A percentile compares a stretch with the other conserved stretches of the same genome.
Evolutionary conservation across 2,888 invertebrate genomes (phyloP).

Genomic region (Drosophila imparisetae): DNA sequence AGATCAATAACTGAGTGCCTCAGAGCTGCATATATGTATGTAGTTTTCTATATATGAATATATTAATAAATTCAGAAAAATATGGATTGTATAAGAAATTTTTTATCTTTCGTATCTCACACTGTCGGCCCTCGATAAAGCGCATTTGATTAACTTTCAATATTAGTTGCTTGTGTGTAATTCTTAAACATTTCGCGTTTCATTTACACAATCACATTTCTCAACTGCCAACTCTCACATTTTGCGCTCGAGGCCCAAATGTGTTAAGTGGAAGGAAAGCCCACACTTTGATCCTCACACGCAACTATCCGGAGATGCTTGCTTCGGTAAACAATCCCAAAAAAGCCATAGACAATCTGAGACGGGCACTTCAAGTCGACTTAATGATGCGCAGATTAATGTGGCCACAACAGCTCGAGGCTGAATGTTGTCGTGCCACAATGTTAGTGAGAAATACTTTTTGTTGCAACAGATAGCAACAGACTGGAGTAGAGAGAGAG

Average conservation of each 20-base stretch:
- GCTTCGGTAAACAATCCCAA: constrained; percentile 21
- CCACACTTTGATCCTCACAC: constrained; percentile 60
- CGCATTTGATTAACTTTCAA: background rate
- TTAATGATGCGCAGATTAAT: constrained; percentile 76
- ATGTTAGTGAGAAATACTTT: constrained; percentile 37
- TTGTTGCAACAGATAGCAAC: constrained; percentile 40
- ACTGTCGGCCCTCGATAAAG: background rate
- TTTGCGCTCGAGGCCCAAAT: constrained; percentile 4
- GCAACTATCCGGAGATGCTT: constrained; percentile 43
- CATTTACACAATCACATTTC: constrained; percentile 24
- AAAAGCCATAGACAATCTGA: constrained; percentile 42
- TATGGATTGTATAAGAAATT: background rate
- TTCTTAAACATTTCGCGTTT: constrained; percentile 3
- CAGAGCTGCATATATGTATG: background rate
- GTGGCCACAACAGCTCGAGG: constrained; percentile 57
- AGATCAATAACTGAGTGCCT: background rate
- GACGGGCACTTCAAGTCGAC: constrained; percentile 42
- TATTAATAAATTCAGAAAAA: too few species aligned
- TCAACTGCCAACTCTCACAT: constrained; percentile 26
- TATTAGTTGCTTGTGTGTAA: background rate
- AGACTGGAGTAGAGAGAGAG: too few species aligned
- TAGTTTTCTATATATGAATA: background rate
- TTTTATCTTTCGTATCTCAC: background rate
- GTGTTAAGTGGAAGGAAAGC: constrained; percentile 28
- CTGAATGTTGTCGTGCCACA: constrained; percentile 49